Percentiles rank a stretch among this genome's conserved stretches.
These are phyloP conservation scores for Neoitamus cyanurus DNA, from an alignment of 2,888 invertebrate genomes.

Conservation along the genomic window DNA sequence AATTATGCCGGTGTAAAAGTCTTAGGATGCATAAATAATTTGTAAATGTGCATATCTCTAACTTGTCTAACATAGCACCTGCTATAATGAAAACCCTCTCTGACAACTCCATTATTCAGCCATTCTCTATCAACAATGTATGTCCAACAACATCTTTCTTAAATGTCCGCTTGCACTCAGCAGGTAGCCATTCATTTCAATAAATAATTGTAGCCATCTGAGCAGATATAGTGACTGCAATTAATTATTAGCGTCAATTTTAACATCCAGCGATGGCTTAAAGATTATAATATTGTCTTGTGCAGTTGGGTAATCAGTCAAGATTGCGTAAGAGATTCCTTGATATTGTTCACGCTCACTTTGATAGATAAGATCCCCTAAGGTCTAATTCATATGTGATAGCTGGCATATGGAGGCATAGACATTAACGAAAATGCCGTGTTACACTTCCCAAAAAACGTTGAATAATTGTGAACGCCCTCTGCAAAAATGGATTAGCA, in stretches of 20 bases:
- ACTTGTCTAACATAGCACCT: background rate
- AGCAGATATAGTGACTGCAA: background rate
- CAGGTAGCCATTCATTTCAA: background rate
- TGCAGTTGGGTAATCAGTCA: background rate
- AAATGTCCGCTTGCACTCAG: background rate
- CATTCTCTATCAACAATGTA: background rate
- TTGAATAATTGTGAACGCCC: too few relatives aligned
- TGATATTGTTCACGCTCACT: too few relatives aligned
- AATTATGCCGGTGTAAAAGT: too few relatives aligned
- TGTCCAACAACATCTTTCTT: background rate
- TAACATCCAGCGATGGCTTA: background rate
- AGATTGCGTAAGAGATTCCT: background rate
- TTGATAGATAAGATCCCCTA: too few relatives aligned
- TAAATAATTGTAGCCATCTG: background rate
- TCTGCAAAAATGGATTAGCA: too few relatives aligned
- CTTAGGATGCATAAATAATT: too few relatives aligned
- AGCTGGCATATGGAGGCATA: too few relatives aligned
- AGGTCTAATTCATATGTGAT: too few relatives aligned
- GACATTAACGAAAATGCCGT: too few relatives aligned
- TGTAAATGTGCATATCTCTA: too few relatives aligned
- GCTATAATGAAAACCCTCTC: background rate
- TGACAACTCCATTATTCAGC: too few relatives aligned
- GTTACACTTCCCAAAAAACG: too few relatives aligned
- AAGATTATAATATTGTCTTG: background rate
- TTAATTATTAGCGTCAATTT: background rate